A percentile compares a stretch with the other conserved stretches of the same genome.
phyloP scores from a whole-genome alignment of 64 coral and sea anemone genomes.

The Platygyra sinensis region DNA sequence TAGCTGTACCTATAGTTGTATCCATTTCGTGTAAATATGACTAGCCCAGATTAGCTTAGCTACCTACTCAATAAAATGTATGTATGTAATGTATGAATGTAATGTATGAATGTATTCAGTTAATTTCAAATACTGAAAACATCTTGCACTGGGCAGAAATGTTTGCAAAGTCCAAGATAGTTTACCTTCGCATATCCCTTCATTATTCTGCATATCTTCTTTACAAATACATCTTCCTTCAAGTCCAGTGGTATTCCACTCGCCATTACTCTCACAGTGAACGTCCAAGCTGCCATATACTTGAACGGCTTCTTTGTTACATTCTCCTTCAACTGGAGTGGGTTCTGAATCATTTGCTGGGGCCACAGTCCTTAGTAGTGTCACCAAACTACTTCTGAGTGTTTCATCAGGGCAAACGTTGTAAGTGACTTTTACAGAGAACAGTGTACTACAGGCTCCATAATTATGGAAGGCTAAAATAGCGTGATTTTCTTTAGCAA shows the following conservation, averaged over 20 bases:
- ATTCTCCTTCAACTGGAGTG: neutral
- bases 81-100: no score
- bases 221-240: slow-evolving; percentile 8
- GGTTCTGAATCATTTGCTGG: neutral
- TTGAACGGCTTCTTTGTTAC: neutral
- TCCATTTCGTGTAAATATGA: no score
- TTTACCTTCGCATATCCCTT: neutral
- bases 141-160: no score
- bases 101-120: no score
- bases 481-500: neutral
- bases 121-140: no score
- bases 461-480: neutral
- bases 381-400: neutral
- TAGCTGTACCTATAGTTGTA: no score
- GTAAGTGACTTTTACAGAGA: neutral
- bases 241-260: neutral
- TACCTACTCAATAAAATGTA: no score
- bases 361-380: neutral
- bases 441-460: neutral
- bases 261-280: neutral
- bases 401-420: neutral
- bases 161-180: no score
- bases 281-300: neutral
- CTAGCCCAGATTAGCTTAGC: no score
- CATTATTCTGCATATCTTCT: neutral